Percentiles rank a stretch among this genome's conserved stretches.
Evolutionary conservation across 2,888 invertebrate species (phyloP).

Genomic region (Sarcophaga carnaria): DNA sequence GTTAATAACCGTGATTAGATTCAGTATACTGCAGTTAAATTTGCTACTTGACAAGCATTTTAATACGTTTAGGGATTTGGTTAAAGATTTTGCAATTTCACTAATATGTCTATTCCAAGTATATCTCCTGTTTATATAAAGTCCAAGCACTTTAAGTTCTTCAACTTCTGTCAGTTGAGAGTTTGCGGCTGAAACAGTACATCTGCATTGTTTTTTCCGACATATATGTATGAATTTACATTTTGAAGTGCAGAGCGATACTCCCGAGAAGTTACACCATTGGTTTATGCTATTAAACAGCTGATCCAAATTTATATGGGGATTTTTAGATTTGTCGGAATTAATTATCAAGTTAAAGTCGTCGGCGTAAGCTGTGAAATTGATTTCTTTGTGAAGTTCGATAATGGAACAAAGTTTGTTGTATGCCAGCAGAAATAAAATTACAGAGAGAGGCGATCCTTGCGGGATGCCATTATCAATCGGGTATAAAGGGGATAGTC

Average conservation of each 20-base stretch:
- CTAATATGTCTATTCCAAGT: neutral
- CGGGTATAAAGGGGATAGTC: too few species aligned
- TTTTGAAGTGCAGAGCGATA: neutral
- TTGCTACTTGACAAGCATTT: neutral
- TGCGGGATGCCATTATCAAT: slow-evolving; percentile 19
- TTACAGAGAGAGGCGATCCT: slow-evolving; percentile 1
- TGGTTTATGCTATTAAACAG: neutral
- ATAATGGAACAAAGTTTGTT: slow-evolving; percentile 9
- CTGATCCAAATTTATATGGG: neutral
- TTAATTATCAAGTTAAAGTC: slow-evolving; percentile 16
- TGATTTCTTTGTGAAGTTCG: slow-evolving; percentile 13
- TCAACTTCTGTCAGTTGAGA: neutral
- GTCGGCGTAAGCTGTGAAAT: neutral
- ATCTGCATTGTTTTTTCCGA: slow-evolving; percentile 12
- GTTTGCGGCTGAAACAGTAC: neutral
- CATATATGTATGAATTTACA: slow-evolving; percentile 22
- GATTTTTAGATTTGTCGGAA: neutral
- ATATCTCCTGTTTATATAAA: neutral
- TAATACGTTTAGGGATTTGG: neutral
- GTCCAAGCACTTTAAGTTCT: neutral
- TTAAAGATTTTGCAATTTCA: neutral
- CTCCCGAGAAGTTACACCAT: neutral
- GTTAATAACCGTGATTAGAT: neutral
- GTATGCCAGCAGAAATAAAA: slow-evolving; percentile 4
- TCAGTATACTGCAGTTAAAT: neutral